phyloP scores from a whole-genome alignment of 1,140 invertebrate species.

The Bradysia coprophila region DNA sequence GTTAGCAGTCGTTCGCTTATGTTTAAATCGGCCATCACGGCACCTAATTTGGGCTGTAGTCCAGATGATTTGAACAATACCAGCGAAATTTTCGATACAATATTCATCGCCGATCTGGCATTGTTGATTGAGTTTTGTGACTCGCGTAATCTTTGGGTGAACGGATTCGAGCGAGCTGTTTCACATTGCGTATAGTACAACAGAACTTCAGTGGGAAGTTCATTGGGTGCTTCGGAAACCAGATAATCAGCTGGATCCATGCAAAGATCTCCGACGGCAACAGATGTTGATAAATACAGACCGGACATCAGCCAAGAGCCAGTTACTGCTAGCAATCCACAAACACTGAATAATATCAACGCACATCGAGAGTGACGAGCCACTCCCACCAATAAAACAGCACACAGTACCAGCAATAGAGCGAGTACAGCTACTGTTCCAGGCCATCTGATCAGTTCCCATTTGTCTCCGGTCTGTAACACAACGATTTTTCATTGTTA shows the following conservation, averaged over 20 bases:
- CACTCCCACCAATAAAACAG: slow-evolving; percentile 63
- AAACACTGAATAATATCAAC: slow-evolving; percentile 37
- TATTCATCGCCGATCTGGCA: slow-evolving; percentile 42
- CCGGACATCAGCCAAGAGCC: slow-evolving; percentile 76
- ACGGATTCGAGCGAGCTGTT: slow-evolving; percentile 53
- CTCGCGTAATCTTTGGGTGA: slow-evolving; percentile 53
- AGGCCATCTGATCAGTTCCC: slow-evolving; percentile 52
- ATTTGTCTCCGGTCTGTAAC: slow-evolving; percentile 28
- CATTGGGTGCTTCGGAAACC: slow-evolving; percentile 56
- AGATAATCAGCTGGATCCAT: slow-evolving; percentile 61
- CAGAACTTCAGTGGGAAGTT: slow-evolving; percentile 41
- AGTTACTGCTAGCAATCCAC: slow-evolving; percentile 75
- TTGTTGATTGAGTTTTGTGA: slow-evolving; percentile 50
- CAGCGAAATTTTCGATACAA: slow-evolving; percentile 26
- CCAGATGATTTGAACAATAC: slow-evolving; percentile 24
- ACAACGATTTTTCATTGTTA: too few species aligned
- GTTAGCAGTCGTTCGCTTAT: slow-evolving; percentile 38
- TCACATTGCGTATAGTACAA: slow-evolving; percentile 72
- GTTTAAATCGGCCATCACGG: slow-evolving; percentile 49
- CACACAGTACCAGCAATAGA: slow-evolving; percentile 56
- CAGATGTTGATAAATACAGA: slow-evolving; percentile 57
- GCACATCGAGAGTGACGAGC: slow-evolving; percentile 54
- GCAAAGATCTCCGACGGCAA: slow-evolving; percentile 58
- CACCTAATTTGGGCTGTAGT: slow-evolving; percentile 47
- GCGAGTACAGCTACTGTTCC: slow-evolving; percentile 58